A percentile compares a stretch with the other conserved stretches of the same genome.
Evolutionary conservation across 35 echinoderm and acorn worm genomes (phyloP).

Genomic region (Heliocidaris tuberculata): DNA sequence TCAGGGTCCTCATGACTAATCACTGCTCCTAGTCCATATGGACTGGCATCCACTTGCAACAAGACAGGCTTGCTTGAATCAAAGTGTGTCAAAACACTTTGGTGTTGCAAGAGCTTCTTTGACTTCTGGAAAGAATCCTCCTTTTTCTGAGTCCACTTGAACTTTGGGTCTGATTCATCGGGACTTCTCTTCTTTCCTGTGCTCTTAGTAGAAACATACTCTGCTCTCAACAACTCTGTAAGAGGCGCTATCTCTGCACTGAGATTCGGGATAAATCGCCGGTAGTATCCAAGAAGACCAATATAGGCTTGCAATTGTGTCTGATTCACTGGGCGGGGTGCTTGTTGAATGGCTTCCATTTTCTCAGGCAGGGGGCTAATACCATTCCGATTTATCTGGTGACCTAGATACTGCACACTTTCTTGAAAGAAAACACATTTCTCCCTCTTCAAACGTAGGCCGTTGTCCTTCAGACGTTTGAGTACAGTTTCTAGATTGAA

Average conservation of each 20-base stretch:
- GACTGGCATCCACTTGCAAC: constrained; percentile 55
- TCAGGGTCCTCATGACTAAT: constrained; percentile 54
- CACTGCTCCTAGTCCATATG: constrained; percentile 68
- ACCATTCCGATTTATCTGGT: constrained; percentile 27
- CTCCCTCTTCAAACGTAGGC: constrained; percentile 43
- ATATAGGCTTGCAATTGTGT: constrained; percentile 49
- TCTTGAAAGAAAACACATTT: constrained; percentile 55
- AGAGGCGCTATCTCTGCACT: constrained; percentile 45
- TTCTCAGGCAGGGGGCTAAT: constrained; percentile 42
- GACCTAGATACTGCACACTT: constrained; percentile 48
- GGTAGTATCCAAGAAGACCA: constrained; percentile 66
- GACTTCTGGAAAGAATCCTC: constrained; percentile 47
- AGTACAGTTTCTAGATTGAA: constrained; percentile 56
- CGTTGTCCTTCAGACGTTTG: constrained; percentile 42
- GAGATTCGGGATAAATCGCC: constrained; percentile 67
- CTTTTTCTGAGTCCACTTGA: constrained; percentile 40
- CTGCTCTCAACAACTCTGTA: constrained; percentile 48
- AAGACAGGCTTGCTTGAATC: constrained; percentile 51
- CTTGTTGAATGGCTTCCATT: constrained; percentile 43
- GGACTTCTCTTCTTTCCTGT: neutral
- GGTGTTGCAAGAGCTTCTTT: constrained; percentile 45
- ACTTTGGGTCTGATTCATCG: constrained; percentile 31
- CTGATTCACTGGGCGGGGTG: constrained; percentile 49
- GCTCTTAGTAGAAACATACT: constrained; percentile 42
- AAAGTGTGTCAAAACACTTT: constrained; percentile 55